These are phyloP conservation scores for Eudorcas thomsonii DNA, from an alignment of 2,113 vertebrate genomes.

Conservation along the genomic window DNA sequence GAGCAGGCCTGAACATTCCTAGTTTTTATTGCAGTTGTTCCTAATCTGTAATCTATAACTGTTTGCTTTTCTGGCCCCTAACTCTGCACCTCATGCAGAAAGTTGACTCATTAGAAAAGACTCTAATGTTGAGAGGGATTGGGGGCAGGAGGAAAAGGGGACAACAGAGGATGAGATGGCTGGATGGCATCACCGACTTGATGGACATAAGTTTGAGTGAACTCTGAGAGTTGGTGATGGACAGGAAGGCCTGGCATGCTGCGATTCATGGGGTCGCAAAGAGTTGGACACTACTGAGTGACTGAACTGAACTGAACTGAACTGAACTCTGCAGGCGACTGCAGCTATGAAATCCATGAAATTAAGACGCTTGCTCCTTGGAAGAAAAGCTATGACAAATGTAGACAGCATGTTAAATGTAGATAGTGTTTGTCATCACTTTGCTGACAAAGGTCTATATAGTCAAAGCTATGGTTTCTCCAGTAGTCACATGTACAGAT, in stretches of 20 bases:
- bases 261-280: too few species aligned
- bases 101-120: too few species aligned
- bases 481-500: background rate
- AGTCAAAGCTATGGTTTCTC: background rate
- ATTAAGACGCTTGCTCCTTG: background rate
- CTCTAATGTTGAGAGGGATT: too few species aligned
- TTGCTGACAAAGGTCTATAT: background rate
- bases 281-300: rapidly evolving
- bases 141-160: too few species aligned
- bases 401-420: background rate
- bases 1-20: background rate
- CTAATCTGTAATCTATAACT: background rate
- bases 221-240: too few species aligned
- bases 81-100: background rate
- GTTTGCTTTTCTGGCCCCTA: background rate
- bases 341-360: background rate
- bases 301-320: too few species aligned
- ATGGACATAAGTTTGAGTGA: too few species aligned
- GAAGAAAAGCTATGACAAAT: background rate
- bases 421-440: background rate
- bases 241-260: too few species aligned
- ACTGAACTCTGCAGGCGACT: background rate
- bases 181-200: too few species aligned
- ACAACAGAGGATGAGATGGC: too few species aligned
- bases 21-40: background rate